These are phyloP conservation scores for Diplolepis rosae DNA, from an alignment of 2,888 invertebrate genomes.

Conservation along the genomic window DNA sequence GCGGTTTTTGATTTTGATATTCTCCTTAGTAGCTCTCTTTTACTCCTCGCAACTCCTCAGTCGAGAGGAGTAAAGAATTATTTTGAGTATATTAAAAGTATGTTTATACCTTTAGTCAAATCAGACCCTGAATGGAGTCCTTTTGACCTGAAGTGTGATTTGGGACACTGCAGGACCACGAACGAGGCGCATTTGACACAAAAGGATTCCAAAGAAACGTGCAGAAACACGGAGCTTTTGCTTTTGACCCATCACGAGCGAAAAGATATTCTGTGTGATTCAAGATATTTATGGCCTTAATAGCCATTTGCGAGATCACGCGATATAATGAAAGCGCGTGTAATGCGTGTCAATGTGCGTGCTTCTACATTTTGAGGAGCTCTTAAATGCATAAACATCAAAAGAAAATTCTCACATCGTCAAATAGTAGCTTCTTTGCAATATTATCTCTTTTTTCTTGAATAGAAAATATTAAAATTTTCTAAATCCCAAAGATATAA, in stretches of 20 bases:
- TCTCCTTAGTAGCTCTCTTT: no score
- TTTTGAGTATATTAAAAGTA: slow-evolving; percentile 19
- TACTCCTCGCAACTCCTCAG: no score
- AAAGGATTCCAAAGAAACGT: slow-evolving; percentile 3
- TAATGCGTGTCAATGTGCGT: not conserved
- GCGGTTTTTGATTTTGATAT: not conserved
- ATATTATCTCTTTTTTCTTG: not conserved
- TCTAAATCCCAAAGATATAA: no score
- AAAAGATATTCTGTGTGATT: slow-evolving; percentile 11
- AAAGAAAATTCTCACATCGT: not conserved
- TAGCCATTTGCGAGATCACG: slow-evolving; percentile 40
- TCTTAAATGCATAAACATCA: not conserved
- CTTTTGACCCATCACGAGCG: not conserved
- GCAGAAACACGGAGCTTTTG: slow-evolving; percentile 4
- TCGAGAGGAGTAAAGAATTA: not conserved
- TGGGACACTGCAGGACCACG: not conserved
- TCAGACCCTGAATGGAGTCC: not conserved
- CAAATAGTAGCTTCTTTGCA: not conserved
- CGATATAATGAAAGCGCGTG: slow-evolving; percentile 37
- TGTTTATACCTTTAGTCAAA: not conserved
- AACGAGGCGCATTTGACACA: slow-evolving; percentile 3
- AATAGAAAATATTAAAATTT: no score
- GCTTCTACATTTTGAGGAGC: slow-evolving; percentile 4
- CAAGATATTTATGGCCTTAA: slow-evolving; percentile 40
- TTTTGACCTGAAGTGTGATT: slow-evolving; percentile 9